phyloP scores from a whole-genome alignment of 2,888 invertebrate genomes.

The Aphidius colemani region DNA sequence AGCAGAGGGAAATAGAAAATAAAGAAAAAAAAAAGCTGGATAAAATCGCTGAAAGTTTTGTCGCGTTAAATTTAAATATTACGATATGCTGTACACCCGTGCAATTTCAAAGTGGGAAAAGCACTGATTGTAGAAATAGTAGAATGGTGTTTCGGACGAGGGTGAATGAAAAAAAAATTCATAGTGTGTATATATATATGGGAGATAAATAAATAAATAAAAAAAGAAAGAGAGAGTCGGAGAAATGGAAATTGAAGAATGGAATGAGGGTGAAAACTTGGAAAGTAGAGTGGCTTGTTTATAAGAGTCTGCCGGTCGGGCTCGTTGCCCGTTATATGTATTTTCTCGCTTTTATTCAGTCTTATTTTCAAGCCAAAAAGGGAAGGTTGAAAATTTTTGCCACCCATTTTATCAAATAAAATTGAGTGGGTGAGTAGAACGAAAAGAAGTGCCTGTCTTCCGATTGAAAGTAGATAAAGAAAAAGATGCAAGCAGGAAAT shows the following conservation, averaged over 20 bases:
- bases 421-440: constrained; percentile 31
- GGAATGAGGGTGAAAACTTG: constrained; percentile 24
- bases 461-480: constrained; percentile 2
- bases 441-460: constrained; percentile 1
- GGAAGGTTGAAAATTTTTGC: constrained; percentile 33
- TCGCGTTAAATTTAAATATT: too few relatives aligned
- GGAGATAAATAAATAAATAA: too few relatives aligned
- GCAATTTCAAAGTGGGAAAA: too few relatives aligned
- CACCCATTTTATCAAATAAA: constrained; percentile 37
- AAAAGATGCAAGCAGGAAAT: constrained; percentile 2
- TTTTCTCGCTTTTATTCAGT: too few relatives aligned
- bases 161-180: neutral
- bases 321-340: constrained; percentile 23
- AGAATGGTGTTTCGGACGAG: neutral
- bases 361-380: too few relatives aligned
- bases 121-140: too few relatives aligned
- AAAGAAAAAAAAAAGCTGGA: too few relatives aligned
- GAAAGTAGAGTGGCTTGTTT: constrained; percentile 33
- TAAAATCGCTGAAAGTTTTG: too few relatives aligned
- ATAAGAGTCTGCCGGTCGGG: constrained; percentile 26
- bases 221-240: neutral
- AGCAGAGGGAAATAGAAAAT: too few relatives aligned
- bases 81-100: too few relatives aligned
- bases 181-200: neutral
- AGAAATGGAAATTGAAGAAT: constrained; percentile 2